phyloP scores from a whole-genome alignment of 2,797 vertebrate species.

The Notamacropus eugenii region DNA sequence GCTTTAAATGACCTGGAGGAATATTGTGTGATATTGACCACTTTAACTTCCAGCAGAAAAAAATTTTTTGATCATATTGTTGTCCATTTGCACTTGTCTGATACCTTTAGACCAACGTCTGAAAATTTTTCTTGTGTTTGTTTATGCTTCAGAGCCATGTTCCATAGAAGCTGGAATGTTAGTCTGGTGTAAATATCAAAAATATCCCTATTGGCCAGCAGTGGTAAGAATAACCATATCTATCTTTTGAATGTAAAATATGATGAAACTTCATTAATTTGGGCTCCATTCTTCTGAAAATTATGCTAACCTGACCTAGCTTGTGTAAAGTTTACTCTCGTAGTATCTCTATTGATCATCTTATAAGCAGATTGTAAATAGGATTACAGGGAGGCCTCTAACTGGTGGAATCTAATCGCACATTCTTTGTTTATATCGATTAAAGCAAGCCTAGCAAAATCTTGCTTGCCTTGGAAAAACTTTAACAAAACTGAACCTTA shows the following conservation, averaged over 20 bases:
- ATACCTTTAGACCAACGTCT: neutral
- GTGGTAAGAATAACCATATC: constrained; percentile 86
- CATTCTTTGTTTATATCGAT: neutral
- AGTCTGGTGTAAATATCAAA: constrained; percentile 93
- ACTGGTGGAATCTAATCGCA: neutral
- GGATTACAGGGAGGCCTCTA: neutral
- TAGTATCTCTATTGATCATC: neutral
- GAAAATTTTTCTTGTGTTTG: neutral
- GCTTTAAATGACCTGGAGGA: neutral
- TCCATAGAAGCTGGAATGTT: constrained; percentile 89
- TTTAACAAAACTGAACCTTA: neutral
- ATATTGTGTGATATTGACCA: neutral
- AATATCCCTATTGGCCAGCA: constrained; percentile 94
- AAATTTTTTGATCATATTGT: neutral
- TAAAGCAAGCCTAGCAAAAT: neutral
- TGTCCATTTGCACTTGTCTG: neutral
- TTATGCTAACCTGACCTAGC: neutral
- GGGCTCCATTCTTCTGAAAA: no score
- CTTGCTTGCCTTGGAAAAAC: neutral
- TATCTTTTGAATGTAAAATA: neutral
- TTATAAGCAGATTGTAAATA: neutral
- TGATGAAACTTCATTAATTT: neutral
- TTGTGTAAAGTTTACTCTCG: neutral
- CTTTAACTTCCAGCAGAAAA: neutral
- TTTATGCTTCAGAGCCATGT: constrained; percentile 84